These are phyloP conservation scores for Lithophane ornitopus DNA, from an alignment of 2,888 invertebrate genomes.

Conservation along the genomic window DNA sequence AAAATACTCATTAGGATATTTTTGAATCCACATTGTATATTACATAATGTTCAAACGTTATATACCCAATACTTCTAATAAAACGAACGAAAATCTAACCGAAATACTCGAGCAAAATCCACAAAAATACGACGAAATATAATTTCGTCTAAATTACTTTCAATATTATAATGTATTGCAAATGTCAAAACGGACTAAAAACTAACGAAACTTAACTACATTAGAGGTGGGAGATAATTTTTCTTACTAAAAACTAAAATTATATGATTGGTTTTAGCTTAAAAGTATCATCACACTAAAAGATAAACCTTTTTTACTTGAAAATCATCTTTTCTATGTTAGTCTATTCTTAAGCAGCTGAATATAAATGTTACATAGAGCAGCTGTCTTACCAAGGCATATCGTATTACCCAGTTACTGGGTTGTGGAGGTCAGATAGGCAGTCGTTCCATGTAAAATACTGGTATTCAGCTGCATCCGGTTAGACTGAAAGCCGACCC, in stretches of 20 bases:
- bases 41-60: slow-evolving; percentile 15
- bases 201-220: slow-evolving; percentile 26
- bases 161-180: slow-evolving; percentile 49
- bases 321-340: background rate
- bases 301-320: too few relatives aligned
- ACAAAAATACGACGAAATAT: slow-evolving; percentile 19
- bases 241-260: slow-evolving; percentile 51
- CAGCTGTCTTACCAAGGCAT: background rate
- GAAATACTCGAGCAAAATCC: slow-evolving; percentile 18
- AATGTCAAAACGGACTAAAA: slow-evolving; percentile 54
- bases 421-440: background rate
- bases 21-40: background rate
- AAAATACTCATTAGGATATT: background rate
- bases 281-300: background rate
- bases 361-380: background rate
- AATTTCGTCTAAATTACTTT: slow-evolving; percentile 46
- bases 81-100: background rate
- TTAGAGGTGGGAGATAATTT: slow-evolving; percentile 60
- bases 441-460: background rate
- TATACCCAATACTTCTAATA: slow-evolving; percentile 28
- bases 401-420: background rate
- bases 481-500: background rate
- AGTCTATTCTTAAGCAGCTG: background rate
- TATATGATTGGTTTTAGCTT: slow-evolving; percentile 17
- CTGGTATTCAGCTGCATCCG: slow-evolving; percentile 5